Percentiles rank a stretch among this genome's conserved stretches.
Evolutionary conservation across 2,888 invertebrate species (phyloP).

Genomic region (Alsophila aescularia): DNA sequence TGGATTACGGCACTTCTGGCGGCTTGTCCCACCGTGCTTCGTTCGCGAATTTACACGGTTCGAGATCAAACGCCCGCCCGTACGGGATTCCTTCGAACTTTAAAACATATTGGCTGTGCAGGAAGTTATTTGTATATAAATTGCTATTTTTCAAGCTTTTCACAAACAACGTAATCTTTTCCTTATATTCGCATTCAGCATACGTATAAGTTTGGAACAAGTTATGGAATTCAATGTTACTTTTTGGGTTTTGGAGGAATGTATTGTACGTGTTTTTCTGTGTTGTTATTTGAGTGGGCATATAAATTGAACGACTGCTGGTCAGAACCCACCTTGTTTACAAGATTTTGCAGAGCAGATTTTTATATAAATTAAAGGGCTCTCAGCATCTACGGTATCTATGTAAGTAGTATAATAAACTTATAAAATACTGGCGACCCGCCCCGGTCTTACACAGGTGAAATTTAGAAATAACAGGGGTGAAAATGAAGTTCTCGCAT

Average conservation of each 20-base stretch:
- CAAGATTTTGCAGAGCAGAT: too few relatives aligned
- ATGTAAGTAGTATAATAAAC: too few relatives aligned
- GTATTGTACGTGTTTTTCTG: background rate
- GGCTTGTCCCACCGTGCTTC: constrained; percentile 45
- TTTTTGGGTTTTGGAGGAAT: background rate
- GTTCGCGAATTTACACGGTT: constrained; percentile 48
- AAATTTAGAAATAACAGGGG: too few relatives aligned
- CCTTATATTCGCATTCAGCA: constrained; percentile 18
- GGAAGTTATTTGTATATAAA: constrained; percentile 28
- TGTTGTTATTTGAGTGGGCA: background rate
- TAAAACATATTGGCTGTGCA: constrained; percentile 32
- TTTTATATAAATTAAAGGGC: background rate
- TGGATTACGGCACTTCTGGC: constrained; percentile 51
- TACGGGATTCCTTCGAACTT: constrained; percentile 40
- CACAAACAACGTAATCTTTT: constrained; percentile 23
- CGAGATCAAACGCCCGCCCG: constrained; percentile 46
- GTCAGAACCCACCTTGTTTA: too few relatives aligned
- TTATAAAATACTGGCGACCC: too few relatives aligned
- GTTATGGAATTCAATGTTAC: constrained; percentile 20
- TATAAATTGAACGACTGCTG: too few relatives aligned
- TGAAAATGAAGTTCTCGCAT: too few relatives aligned
- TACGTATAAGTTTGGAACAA: constrained; percentile 21
- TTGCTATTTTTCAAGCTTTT: constrained; percentile 27
- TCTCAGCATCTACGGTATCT: too few relatives aligned
- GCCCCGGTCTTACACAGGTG: too few relatives aligned